Percentiles rank a stretch among this genome's conserved stretches.
phyloP scores from a whole-genome alignment of 2,888 invertebrate species.

The Eledona agricola region DNA sequence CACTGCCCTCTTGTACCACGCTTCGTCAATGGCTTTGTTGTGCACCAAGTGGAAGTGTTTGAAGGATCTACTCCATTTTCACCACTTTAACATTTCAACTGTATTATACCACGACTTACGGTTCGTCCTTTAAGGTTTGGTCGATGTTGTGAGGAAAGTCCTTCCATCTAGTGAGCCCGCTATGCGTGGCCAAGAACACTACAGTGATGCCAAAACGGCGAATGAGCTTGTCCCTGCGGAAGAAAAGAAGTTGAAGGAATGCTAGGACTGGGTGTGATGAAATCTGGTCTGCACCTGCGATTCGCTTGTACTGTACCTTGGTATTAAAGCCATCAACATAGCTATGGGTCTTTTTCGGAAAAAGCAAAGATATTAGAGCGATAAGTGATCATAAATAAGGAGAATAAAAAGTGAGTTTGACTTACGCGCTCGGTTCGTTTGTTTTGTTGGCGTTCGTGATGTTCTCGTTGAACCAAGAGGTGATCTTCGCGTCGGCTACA shows the following conservation, averaged over 20 bases:
- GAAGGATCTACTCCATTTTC: constrained; percentile 42
- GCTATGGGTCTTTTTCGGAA: constrained; percentile 77
- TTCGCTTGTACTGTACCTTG: constrained; percentile 79
- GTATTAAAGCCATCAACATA: constrained; percentile 90
- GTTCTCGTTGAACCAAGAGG: constrained; percentile 85
- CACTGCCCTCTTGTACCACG: constrained; percentile 89
- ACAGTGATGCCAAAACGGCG: constrained; percentile 68
- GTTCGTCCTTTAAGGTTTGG: constrained; percentile 52
- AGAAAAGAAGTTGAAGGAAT: constrained; percentile 2
- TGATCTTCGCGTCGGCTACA: constrained; percentile 88
- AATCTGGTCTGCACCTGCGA: too few species aligned
- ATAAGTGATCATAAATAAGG: constrained; percentile 6
- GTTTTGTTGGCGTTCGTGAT: constrained; percentile 69
- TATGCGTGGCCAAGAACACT: constrained; percentile 89
- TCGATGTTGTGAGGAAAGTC: constrained; percentile 72
- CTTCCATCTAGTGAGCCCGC: constrained; percentile 90
- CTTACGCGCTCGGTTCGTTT: constrained; percentile 78
- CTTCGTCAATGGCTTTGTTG: constrained; percentile 83
- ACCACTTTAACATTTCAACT: too few species aligned
- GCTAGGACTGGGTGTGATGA: neutral
- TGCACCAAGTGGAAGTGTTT: constrained; percentile 80
- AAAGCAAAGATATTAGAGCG: constrained; percentile 48
- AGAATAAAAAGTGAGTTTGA: constrained; percentile 15
- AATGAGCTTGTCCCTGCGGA: constrained; percentile 27
- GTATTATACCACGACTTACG: constrained; percentile 48